Evolutionary conservation across 1,140 invertebrate species (phyloP), one percentile per base, ranked within the genome.

Genomic region (Theocolax elegans): DNA sequence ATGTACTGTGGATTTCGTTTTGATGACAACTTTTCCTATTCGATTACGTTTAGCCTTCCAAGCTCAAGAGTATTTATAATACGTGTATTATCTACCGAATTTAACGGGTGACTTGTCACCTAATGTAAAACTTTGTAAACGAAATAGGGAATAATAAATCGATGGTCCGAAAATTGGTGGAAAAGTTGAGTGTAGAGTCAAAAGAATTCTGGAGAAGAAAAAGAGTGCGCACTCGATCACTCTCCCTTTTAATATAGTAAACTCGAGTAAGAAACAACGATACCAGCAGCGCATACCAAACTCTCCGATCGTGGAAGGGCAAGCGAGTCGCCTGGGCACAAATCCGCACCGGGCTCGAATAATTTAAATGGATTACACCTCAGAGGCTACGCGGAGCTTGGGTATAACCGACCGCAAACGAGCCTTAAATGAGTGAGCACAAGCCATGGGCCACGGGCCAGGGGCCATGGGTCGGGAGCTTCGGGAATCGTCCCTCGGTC

Each of bases 321-420:
- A 35, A 35, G 10, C 31, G 31, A 35, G 31, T 35, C 10, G 10
- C 4, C 31, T n/a, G 27, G 15, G 42, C 9, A 12, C 53, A 56
- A n/a, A 13, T 31, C 53, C 31, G 53, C 48, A 27, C 23, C 25
- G 29, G 60, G 66, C 68, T 77, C 78, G 79, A 78, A 73, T 81
- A 81, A 81, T 80, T 80, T 75, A 80, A 80, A 81, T 75, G 77
- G 77, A 81, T 81, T 79, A 79, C 79, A 79, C 80, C 77, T 76
- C 35, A 40, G 77, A 75, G 74, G 71, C 70, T 62, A 17, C 13
- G 15, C 21, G 38, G 19, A 3, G 54, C 46, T 49, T 29, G 42
- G 56, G 35, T 7, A 42, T 7, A 17, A 44, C 42, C 42, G 56
- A 15, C 31, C 58, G 58, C 58, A 60, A 60, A 74, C 72, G 70